phyloP scores from a whole-genome alignment of 2,888 invertebrate species.

The Dorcus hopei region DNA sequence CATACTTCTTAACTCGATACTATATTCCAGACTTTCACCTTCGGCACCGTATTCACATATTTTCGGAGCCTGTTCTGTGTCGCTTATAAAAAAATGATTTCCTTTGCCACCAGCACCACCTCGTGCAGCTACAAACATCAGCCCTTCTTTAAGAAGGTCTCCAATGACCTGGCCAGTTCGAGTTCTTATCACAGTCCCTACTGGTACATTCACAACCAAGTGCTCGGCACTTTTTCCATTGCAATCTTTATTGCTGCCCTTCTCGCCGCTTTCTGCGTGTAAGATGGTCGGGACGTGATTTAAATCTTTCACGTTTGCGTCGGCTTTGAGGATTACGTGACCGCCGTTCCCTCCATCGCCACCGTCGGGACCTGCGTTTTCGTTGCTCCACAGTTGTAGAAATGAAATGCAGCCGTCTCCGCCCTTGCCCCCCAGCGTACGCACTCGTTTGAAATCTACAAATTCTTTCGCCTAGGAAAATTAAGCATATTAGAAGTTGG shows the following conservation, averaged over 20 bases:
- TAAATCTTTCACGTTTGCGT: conserved; percentile 66
- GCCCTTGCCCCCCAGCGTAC: conserved; percentile 79
- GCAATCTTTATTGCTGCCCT: conserved; percentile 73
- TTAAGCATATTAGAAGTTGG: background rate
- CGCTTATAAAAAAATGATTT: conserved; percentile 85
- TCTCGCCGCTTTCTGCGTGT: conserved; percentile 67
- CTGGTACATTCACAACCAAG: conserved; percentile 69
- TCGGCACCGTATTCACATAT: conserved; percentile 82
- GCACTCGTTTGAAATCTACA: conserved; percentile 67
- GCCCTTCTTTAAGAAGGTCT: conserved; percentile 63
- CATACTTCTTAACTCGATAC: conserved; percentile 84
- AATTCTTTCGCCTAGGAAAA: conserved; percentile 51
- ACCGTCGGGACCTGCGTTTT: conserved; percentile 90
- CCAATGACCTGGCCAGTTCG: conserved; percentile 58
- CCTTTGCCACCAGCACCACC: conserved; percentile 97
- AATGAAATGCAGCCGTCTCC: conserved; percentile 93
- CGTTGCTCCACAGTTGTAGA: conserved; percentile 75
- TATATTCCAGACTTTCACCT: conserved; percentile 74
- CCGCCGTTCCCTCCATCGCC: conserved; percentile 97
- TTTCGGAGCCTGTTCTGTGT: conserved; percentile 74
- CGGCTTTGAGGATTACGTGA: conserved; percentile 84
- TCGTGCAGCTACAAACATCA: conserved; percentile 88
- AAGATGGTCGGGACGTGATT: conserved; percentile 60
- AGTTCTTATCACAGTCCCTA: conserved; percentile 73
- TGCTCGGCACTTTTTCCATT: conserved; percentile 79